These are phyloP conservation scores for Aviceda cuculoides DNA, from an alignment of 2,797 vertebrate genomes.

Conservation along the genomic window DNA sequence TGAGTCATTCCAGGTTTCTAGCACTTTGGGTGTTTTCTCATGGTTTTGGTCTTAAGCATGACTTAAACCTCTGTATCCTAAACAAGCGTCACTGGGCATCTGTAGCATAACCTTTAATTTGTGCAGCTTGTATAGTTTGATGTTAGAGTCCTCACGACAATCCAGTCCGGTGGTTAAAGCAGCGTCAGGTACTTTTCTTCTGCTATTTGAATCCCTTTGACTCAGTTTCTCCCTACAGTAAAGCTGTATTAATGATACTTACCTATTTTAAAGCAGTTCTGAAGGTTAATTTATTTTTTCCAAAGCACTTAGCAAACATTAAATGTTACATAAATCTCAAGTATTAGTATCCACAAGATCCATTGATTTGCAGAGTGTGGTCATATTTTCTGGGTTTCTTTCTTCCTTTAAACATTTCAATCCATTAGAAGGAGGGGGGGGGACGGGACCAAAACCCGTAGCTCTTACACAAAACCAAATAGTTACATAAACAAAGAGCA, in stretches of 20 bases:
- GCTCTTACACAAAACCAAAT: background rate
- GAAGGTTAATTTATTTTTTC: slow-evolving; percentile 46
- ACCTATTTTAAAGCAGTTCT: background rate
- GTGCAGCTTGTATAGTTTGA: fast-evolving
- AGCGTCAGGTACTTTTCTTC: background rate
- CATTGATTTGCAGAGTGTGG: slow-evolving; percentile 42
- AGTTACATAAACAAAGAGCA: background rate
- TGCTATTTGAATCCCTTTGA: background rate
- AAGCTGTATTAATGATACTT: background rate
- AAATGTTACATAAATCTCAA: slow-evolving; percentile 44
- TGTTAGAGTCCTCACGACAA: background rate
- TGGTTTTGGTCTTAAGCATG: background rate
- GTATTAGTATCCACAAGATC: background rate
- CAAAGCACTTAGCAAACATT: slow-evolving; percentile 44
- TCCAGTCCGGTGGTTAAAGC: background rate
- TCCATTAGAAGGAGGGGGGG: slow-evolving; percentile 4
- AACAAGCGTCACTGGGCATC: background rate
- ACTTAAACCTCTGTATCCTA: background rate
- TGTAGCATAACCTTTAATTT: background rate
- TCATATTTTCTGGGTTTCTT: slow-evolving; percentile 9
- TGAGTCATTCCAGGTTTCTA: background rate
- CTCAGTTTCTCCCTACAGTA: background rate
- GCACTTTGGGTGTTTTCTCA: background rate
- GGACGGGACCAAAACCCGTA: background rate
- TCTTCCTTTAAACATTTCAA: slow-evolving; percentile 6